Conservation (phyloP, 2,113 vertebrate species). For the Cisticola juncidis region DNA sequence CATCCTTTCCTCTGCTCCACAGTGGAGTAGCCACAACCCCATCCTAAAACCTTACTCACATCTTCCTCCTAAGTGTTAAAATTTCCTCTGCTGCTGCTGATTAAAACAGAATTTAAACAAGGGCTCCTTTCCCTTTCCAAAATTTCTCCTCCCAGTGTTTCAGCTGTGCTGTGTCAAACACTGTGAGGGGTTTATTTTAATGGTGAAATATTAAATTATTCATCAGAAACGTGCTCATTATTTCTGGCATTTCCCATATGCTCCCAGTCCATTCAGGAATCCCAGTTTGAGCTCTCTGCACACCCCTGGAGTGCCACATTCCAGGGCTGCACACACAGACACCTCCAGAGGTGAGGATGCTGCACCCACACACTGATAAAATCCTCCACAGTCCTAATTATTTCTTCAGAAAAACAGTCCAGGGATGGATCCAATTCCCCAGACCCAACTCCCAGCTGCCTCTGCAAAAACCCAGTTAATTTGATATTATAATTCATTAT, state of each 20-base stretch:
- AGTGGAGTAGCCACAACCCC: background rate
- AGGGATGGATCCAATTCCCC: background rate
- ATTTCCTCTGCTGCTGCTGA: background rate
- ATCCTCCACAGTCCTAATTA: background rate
- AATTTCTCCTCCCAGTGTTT: background rate
- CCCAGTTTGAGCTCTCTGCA: conserved; percentile 3
- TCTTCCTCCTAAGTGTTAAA: background rate
- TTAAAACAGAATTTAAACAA: conserved; percentile 36
- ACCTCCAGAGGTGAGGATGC: background rate
- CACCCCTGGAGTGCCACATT: background rate
- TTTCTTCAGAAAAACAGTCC: background rate
- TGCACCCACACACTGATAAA: background rate
- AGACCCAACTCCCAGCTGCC: background rate
- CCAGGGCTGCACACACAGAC: background rate
- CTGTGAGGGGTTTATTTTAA: conserved; percentile 33
- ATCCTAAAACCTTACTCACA: background rate
- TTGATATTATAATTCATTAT: background rate
- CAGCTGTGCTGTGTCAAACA: conserved; percentile 26
- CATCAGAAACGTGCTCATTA: conserved; percentile 57
- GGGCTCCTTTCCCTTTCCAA: background rate
- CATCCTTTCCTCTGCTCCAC: background rate
- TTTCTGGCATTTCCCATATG: conserved; percentile 37
- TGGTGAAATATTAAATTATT: conserved; percentile 61
- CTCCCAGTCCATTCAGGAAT: conserved; percentile 36
- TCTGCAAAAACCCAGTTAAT: background rate